Evolutionary conservation across 2,888 invertebrate species (phyloP).

Genomic region (Pandemis corylana): DNA sequence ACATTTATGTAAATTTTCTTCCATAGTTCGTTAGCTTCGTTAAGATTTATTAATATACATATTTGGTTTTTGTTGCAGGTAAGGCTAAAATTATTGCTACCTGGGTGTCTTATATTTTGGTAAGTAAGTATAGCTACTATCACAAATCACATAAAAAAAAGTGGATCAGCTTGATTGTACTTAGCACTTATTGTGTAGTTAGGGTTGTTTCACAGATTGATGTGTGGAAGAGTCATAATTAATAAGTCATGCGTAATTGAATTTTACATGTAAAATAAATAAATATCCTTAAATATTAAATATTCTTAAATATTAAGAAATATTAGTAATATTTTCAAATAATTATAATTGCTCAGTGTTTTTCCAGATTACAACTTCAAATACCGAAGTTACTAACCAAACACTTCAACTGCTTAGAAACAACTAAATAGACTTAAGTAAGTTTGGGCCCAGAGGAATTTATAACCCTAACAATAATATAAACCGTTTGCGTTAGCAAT

Average conservation of each 20-base stretch:
- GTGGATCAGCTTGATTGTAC: no score
- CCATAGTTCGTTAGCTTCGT: constrained; percentile 63
- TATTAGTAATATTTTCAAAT: no score
- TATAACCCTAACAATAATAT: constrained; percentile 21
- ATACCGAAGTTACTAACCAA: constrained; percentile 13
- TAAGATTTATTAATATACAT: constrained; percentile 39
- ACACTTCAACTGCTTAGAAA: constrained; percentile 5
- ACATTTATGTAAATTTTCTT: constrained; percentile 63
- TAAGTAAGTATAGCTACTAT: constrained; percentile 10
- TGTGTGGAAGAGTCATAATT: no score
- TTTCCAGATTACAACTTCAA: constrained; percentile 10
- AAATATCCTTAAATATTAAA: no score
- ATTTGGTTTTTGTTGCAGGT: constrained; percentile 47
- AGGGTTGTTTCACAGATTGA: no score
- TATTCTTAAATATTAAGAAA: no score
- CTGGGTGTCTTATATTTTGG: constrained; percentile 9
- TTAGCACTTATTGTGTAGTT: no score
- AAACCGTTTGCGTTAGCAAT: neutral
- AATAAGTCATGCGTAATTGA: no score
- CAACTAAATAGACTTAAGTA: constrained; percentile 14
- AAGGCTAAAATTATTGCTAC: constrained; percentile 35
- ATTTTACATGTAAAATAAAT: no score
- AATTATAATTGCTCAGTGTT: constrained; percentile 3
- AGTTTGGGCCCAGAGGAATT: constrained; percentile 21
- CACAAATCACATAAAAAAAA: neutral